Conservation (phyloP, 2,113 vertebrate species). For the Rousettus leschenaultii region DNA sequence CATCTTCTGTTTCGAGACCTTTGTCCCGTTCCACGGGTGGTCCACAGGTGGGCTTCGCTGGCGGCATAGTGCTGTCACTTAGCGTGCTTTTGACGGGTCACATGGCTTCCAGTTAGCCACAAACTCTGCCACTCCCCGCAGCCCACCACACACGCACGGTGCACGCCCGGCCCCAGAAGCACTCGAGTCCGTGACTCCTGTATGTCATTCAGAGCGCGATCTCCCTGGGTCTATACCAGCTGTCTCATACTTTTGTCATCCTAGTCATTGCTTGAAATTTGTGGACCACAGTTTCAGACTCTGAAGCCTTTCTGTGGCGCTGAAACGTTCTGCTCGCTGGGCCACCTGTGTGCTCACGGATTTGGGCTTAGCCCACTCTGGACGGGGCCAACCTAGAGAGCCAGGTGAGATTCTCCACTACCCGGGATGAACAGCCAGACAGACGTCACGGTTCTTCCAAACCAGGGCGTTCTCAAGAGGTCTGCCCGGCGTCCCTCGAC, state of each 20-base stretch:
- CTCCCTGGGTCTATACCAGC: not conserved
- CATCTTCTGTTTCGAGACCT: not conserved
- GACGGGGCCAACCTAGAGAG: not conserved
- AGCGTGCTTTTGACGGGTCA: not conserved
- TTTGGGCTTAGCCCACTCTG: not conserved
- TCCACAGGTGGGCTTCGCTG: no score
- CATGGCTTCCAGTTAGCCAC: not conserved
- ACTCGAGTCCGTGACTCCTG: not conserved
- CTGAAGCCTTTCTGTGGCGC: not conserved
- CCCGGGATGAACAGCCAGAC: not conserved
- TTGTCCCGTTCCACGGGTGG: not conserved
- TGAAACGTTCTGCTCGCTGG: not conserved
- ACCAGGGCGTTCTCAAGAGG: not conserved
- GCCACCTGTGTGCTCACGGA: not conserved
- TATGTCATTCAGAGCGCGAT: not conserved
- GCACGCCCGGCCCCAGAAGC: not conserved
- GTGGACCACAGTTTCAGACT: not conserved
- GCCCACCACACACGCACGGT: not conserved
- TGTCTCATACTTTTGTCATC: not conserved
- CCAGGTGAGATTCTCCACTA: not conserved
- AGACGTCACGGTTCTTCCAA: not conserved
- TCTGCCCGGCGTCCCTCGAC: not conserved
- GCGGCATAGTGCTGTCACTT: not conserved
- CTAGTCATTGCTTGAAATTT: not conserved
- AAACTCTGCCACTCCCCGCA: not conserved